A percentile compares a stretch with the other conserved stretches of the same genome.
phyloP scores from a whole-genome alignment of 2,797 vertebrate species.

The Psittacula derbiana region DNA sequence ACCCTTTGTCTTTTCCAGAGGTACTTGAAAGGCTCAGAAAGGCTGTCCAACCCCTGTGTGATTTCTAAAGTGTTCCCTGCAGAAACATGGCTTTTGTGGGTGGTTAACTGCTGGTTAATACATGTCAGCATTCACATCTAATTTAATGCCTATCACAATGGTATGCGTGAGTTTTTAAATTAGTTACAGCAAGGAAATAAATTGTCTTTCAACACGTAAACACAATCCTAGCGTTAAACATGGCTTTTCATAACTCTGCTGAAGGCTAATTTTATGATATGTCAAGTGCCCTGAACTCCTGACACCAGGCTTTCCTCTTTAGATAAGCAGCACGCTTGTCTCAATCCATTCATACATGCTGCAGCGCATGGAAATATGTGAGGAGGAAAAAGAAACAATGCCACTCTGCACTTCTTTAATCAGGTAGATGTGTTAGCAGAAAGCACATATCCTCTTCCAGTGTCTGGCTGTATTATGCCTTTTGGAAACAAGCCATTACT shows the following conservation, averaged over 20 bases:
- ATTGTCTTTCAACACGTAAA: not conserved
- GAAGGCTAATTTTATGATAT: not conserved
- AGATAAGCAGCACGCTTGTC: conserved; percentile 46
- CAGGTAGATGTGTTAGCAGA: conserved; percentile 38
- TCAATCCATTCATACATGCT: conserved; percentile 21
- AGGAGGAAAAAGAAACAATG: conserved; percentile 48
- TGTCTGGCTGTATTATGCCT: not conserved
- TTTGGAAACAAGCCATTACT: conserved; percentile 32
- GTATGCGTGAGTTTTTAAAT: not conserved
- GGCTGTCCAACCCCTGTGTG: not conserved
- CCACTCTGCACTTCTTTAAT: conserved; percentile 1
- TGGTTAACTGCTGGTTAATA: not conserved
- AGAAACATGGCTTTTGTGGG: not conserved
- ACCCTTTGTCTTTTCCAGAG: not conserved
- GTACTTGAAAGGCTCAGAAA: not conserved
- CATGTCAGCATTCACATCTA: not conserved
- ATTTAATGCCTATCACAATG: not conserved
- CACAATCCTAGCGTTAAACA: not conserved
- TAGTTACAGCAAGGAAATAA: not conserved
- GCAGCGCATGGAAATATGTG: not conserved
- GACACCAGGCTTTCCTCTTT: conserved; percentile 37
- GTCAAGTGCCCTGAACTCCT: conserved; percentile 14
- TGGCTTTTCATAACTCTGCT: not conserved
- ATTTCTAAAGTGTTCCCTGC: not conserved
- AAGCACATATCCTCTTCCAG: not conserved